Percentiles rank a stretch among this genome's conserved stretches.
These are phyloP conservation scores for Xenopus petersii DNA, from an alignment of 2,797 vertebrate genomes.

Conservation along the genomic window DNA sequence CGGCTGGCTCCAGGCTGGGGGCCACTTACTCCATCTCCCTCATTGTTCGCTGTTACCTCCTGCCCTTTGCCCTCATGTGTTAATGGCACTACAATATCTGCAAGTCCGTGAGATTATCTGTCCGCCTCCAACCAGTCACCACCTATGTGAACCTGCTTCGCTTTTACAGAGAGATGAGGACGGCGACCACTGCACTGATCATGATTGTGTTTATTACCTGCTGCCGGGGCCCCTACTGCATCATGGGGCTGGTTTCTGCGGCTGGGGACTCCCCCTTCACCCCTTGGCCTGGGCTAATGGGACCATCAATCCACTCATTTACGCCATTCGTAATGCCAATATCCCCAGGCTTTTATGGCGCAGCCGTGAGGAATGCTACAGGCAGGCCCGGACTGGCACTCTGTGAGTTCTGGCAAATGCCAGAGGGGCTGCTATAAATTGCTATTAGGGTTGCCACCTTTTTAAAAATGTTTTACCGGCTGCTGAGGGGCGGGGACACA, in stretches of 20 bases:
- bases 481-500: no score
- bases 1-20: slow-evolving; percentile 74
- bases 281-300: slow-evolving; percentile 92
- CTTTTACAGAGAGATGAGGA: slow-evolving; percentile 88
- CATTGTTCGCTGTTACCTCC: slow-evolving; percentile 80
- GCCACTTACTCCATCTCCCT: slow-evolving; percentile 76
- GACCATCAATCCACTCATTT: slow-evolving; percentile 91
- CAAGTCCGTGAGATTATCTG: slow-evolving; percentile 81
- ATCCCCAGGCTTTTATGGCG: slow-evolving; percentile 83
- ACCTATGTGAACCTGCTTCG: slow-evolving; percentile 82
- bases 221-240: slow-evolving; percentile 91
- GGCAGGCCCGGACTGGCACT: slow-evolving; percentile 47
- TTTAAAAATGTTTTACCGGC: no score
- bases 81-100: slow-evolving; percentile 95
- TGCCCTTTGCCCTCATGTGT: slow-evolving; percentile 91
- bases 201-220: slow-evolving; percentile 90
- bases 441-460: no score
- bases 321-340: slow-evolving; percentile 86
- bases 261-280: slow-evolving; percentile 75
- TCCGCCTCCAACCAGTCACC: slow-evolving; percentile 81
- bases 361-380: slow-evolving; percentile 87
- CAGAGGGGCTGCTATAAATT: no score
- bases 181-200: slow-evolving; percentile 88
- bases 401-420: no score
- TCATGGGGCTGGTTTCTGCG: slow-evolving; percentile 80